Base-by-base conservation (phyloP, 2,113 vertebrate species). In the Pollimyrus isidori region DNA sequence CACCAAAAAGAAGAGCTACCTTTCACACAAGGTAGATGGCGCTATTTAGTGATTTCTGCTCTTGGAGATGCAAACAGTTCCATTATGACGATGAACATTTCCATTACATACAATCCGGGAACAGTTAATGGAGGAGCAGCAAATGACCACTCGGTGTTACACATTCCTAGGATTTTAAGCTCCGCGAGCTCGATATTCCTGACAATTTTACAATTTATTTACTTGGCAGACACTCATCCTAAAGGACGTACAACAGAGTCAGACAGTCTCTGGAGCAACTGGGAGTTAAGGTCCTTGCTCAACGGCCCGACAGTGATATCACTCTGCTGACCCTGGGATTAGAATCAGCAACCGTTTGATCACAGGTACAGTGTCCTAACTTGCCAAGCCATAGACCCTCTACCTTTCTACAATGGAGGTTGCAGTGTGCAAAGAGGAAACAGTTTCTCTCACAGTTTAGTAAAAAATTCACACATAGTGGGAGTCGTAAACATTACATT, bases 381-480 rank as follows among this genome's bases (percentile, higher is more conserved):
- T 69, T 26, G 3, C 62, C 9, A 69, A 69, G 62, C n/a, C n/a
- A 15, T 11, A 30, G 26, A 69, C 62, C 26, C 3, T 26, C 62
- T 10, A 48, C 45, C 84, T 50, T n/a, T 86, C 13, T 11, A 52
- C 11, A 26, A 7, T 5, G 10, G 48, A 49, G 48, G n/a, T 48
- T 50, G 48, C n/a, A 50, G 11, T 11, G 26, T 30, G 62, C 26
- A 30, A 69, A 69, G n/a, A 65, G n/a, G n/a, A 26, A 65, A 65
- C 5, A 3, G 23, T n/a, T 86, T 46, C 46, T 48, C 52, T 48
- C 83, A 23, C 45, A 52, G 46, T 86, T 53, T 50, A 26, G 49
- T 30, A 15, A 87, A 30, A 56, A 39, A 87, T 23, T 45, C 30
- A 87, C 13, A 86, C 88, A 91, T 30, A 87, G 89, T 45, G 42